Conservation (phyloP, 2,113 vertebrate species). For the Phalacrocorax carbo region DNA sequence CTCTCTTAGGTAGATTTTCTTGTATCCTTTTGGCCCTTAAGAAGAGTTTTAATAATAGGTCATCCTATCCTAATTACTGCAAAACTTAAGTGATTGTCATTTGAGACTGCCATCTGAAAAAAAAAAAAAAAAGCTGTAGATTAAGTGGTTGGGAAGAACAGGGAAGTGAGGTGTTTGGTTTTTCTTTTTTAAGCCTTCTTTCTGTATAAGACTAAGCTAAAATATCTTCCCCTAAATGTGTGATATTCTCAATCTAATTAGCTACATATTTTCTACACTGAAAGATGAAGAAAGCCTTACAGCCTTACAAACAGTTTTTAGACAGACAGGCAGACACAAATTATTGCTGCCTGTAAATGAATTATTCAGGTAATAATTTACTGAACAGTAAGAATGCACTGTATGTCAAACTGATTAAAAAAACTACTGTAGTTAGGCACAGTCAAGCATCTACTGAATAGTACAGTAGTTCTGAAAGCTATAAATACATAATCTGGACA, state of each 20-base stretch:
- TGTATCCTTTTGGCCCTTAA: not conserved
- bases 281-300: not conserved
- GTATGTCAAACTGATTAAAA: not conserved
- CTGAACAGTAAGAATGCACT: not conserved
- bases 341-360: not conserved
- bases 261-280: not conserved
- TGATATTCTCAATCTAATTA: not conserved
- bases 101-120: not conserved
- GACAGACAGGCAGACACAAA: not conserved
- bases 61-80: not conserved
- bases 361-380: not conserved
- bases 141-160: not conserved
- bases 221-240: not conserved
- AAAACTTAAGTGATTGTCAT: not conserved
- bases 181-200: not conserved
- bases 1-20: not conserved
- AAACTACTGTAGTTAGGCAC: not conserved
- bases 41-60: not conserved
- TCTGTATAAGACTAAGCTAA: not conserved
- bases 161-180: not conserved
- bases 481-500: conserved; percentile 39
- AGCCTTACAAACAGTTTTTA: not conserved
- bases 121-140: not conserved
- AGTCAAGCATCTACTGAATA: not conserved
- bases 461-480: conserved; percentile 37